Base-by-base conservation (phyloP, 2,113 vertebrate genomes). In the Pomatostomus ruficeps region DNA sequence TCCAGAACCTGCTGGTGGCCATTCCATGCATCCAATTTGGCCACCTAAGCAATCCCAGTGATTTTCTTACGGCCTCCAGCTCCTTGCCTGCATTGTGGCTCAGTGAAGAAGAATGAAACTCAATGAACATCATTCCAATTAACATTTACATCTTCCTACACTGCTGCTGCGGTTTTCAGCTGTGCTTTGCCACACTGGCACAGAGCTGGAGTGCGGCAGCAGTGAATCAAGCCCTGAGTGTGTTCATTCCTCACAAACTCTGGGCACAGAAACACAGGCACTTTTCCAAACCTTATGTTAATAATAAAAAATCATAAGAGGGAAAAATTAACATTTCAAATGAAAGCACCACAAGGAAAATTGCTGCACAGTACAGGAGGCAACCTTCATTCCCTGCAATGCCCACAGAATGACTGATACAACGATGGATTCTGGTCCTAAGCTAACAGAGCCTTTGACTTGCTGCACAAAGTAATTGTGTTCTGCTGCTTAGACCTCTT, bases 111-210 rank as follows among this genome's bases (percentile, higher is more conserved):
- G 45, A 95, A 85, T 78, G 75, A 81, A 94, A 88, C 40, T 42
- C 43, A 92, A 92, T 35, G 63, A 96, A 52, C 58, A 63, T 46
- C 3, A 83, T 89, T 85, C 58, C 85, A 95, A 70, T 85, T 90
- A 91, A 83, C 84, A 85, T 83, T 93, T 93, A 83, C 43, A 73
- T 89, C 85, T 85, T 91, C 70, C 49, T n/a, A 65, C 49, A 57
- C 25, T 4, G 45, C 6, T 73, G 33, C 89, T 62, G 35, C 42
- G 49, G 49, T 63, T 95, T 70, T 65, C 66, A 95, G 70, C 77
- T 57, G 52, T 45, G 73, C 78, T 75, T 66, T 62, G 51, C 49
- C 63, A 40, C 67, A 31, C 42, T 21, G 46, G 67, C 89, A 66
- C 57, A 85, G 68, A 85, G 26, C 54, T 78, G 88, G 71, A 85